A percentile compares a stretch with the other conserved stretches of the same genome.
These are phyloP conservation scores for Meles meles DNA, from an alignment of 2,113 vertebrate genomes.

Conservation along the genomic window DNA sequence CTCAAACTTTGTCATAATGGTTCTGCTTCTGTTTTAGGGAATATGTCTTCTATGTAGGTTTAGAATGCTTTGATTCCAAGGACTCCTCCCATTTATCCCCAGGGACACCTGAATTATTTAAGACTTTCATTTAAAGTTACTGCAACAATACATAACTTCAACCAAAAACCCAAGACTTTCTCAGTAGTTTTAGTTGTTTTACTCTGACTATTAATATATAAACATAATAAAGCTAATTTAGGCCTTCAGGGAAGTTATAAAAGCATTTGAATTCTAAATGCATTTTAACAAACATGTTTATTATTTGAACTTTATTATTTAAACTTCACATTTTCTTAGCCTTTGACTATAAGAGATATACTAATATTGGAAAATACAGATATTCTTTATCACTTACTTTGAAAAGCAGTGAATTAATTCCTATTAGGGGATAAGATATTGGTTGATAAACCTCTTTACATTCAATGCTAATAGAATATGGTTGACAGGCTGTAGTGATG, in stretches of 20 bases:
- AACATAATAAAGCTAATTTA: conserved; percentile 63
- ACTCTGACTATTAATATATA: conserved; percentile 58
- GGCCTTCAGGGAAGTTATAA: conserved; percentile 36
- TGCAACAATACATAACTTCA: not conserved
- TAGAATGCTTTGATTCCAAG: conserved; percentile 68
- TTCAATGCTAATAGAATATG: conserved; percentile 17
- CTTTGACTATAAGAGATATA: conserved; percentile 59
- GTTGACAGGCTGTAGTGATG: conserved; percentile 35
- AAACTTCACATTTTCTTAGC: conserved; percentile 53
- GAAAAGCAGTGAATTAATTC: conserved; percentile 51
- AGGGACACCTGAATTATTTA: conserved; percentile 77
- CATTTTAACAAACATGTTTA: conserved; percentile 59
- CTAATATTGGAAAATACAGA: conserved; percentile 36
- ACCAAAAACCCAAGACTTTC: not conserved
- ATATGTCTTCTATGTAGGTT: conserved; percentile 50
- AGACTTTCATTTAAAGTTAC: not conserved
- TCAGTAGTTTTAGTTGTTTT: conserved; percentile 29
- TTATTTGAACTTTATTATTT: conserved; percentile 61
- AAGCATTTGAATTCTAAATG: conserved; percentile 48
- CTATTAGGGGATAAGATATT: conserved; percentile 51
- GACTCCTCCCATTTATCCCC: conserved; percentile 65
- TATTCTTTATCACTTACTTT: conserved; percentile 53
- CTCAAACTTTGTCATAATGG: conserved; percentile 62
- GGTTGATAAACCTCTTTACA: conserved; percentile 57
- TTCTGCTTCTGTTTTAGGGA: conserved; percentile 41